A percentile compares a stretch with the other conserved stretches of the same genome.
These are phyloP conservation scores for Melanargia galathea DNA, from an alignment of 2,888 invertebrate species.

Conservation along the genomic window DNA sequence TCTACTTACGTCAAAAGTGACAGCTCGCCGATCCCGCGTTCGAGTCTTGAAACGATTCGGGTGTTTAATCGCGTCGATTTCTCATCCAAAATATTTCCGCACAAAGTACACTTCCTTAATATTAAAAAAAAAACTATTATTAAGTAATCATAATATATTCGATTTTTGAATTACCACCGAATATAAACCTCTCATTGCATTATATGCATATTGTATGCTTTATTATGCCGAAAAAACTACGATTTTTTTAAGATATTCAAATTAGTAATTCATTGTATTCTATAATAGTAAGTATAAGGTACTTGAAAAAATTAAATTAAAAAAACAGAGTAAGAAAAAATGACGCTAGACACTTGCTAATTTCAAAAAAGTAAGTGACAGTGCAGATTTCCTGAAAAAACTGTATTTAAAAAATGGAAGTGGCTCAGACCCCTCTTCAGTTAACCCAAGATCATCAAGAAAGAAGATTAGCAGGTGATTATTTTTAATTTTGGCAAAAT, in stretches of 20 bases:
- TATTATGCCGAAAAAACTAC: neutral
- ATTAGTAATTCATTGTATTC: neutral
- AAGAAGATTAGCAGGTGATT: slow-evolving; percentile 63
- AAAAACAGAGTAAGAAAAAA: neutral
- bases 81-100: neutral
- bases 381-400: slow-evolving; percentile 38
- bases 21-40: slow-evolving; percentile 26
- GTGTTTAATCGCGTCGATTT: slow-evolving; percentile 13
- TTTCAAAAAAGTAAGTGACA: slow-evolving; percentile 2
- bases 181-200: no score
- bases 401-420: slow-evolving; percentile 62
- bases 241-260: neutral
- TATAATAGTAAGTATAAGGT: neutral
- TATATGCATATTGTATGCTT: no score
- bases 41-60: slow-evolving; percentile 16
- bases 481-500: neutral
- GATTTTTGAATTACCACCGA: neutral
- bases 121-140: neutral
- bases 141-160: neutral
- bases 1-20: slow-evolving; percentile 47
- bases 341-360: neutral
- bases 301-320: neutral
- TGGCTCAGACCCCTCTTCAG: slow-evolving; percentile 74
- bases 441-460: slow-evolving; percentile 75
- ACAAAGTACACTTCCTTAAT: neutral